These are phyloP conservation scores for Eristalis tenax DNA, from an alignment of 2,888 invertebrate genomes.

Conservation along the genomic window DNA sequence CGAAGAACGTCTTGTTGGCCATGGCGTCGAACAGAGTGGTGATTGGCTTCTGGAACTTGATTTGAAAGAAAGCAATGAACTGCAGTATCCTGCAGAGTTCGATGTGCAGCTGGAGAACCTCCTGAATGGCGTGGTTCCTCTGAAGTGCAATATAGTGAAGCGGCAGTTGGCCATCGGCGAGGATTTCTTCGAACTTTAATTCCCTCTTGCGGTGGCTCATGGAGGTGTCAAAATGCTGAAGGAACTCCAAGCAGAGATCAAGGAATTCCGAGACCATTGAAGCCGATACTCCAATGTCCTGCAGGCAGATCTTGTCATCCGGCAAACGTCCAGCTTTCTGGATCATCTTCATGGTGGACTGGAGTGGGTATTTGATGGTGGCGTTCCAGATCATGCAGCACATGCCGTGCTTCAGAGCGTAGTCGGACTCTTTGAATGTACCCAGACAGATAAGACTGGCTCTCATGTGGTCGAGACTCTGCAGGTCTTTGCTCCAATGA, in stretches of 20 bases:
- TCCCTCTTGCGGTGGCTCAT: slow-evolving; percentile 77
- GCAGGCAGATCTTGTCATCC: slow-evolving; percentile 90
- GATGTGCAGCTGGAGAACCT: slow-evolving; percentile 89
- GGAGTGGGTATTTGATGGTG: slow-evolving; percentile 90
- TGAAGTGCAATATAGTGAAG: slow-evolving; percentile 88
- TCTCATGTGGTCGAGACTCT: slow-evolving; percentile 85
- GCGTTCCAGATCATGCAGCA: slow-evolving; percentile 94
- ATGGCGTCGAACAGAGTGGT: slow-evolving; percentile 90
- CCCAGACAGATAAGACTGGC: slow-evolving; percentile 88
- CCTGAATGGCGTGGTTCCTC: slow-evolving; percentile 88
- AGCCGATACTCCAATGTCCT: slow-evolving; percentile 88
- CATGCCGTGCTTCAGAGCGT: slow-evolving; percentile 87
- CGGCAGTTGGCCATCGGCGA: slow-evolving; percentile 82
- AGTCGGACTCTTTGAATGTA: slow-evolving; percentile 77
- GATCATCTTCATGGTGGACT: slow-evolving; percentile 88
- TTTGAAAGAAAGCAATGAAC: slow-evolving; percentile 89
- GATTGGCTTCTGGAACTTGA: slow-evolving; percentile 88
- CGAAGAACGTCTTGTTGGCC: slow-evolving; percentile 83
- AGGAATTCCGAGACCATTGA: slow-evolving; percentile 84
- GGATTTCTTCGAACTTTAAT: slow-evolving; percentile 78
- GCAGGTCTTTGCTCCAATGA: slow-evolving; percentile 91
- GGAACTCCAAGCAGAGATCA: slow-evolving; percentile 82
- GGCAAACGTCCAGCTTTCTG: slow-evolving; percentile 92
- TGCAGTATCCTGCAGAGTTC: slow-evolving; percentile 89
- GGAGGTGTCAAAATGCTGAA: slow-evolving; percentile 77